Evolutionary conservation across 2,113 vertebrate species (phyloP).

Genomic region (Mormyrus lacerda): DNA sequence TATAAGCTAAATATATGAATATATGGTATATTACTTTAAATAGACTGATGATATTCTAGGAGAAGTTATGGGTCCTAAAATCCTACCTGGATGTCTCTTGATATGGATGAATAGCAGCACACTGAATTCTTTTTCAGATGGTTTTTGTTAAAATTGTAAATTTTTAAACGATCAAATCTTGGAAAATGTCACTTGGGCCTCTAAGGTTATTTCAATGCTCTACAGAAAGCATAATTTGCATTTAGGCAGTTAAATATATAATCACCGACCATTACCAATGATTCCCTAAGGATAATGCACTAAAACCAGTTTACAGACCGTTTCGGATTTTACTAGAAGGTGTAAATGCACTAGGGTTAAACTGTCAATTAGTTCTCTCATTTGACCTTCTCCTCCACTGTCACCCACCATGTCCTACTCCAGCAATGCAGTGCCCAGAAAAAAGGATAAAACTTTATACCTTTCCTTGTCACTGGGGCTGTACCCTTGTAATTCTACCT

Average conservation of each 20-base stretch:
- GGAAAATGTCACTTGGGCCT: not conserved
- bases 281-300: slow-evolving; percentile 20
- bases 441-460: no score
- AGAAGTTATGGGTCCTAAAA: not conserved
- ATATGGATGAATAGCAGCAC: not conserved
- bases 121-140: not conserved
- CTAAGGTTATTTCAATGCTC: not conserved
- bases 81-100: not conserved
- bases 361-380: slow-evolving; percentile 36
- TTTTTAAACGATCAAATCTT: not conserved
- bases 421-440: not conserved
- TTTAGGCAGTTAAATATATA: not conserved
- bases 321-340: slow-evolving; percentile 31
- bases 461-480: no score
- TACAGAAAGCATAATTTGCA: not conserved
- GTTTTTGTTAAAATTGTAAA: not conserved
- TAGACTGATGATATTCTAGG: not conserved
- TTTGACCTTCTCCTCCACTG: slow-evolving; percentile 29
- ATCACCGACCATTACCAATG: not conserved
- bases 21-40: not conserved
- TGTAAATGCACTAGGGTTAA: slow-evolving; percentile 44
- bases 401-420: not conserved
- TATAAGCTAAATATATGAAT: not conserved
- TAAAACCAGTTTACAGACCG: slow-evolving; percentile 38
- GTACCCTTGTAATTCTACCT: no score